phyloP scores from a whole-genome alignment of 2,888 invertebrate species.

The Spialia ferax region DNA sequence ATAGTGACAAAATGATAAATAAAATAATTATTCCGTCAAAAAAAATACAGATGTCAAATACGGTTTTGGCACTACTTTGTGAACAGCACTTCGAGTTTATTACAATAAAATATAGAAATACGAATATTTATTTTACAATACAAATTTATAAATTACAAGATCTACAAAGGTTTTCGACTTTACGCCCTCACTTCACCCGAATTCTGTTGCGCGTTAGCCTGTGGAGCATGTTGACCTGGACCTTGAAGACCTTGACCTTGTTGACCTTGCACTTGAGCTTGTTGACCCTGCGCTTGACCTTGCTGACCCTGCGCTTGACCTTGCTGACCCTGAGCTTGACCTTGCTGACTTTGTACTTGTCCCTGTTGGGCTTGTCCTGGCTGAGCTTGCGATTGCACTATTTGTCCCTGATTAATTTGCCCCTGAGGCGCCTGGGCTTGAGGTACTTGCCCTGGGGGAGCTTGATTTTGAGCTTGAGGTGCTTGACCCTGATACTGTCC shows the following conservation, averaged over 20 bases:
- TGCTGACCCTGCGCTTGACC: neutral
- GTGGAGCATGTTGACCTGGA: slow-evolving; percentile 40
- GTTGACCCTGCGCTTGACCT: neutral
- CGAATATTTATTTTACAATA: neutral
- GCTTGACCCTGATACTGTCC: neutral
- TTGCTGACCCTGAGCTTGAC: neutral
- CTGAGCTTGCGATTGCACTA: neutral
- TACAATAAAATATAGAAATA: slow-evolving; percentile 17
- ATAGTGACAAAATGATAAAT: too few species aligned
- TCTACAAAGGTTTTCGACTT: neutral
- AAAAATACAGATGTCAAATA: neutral
- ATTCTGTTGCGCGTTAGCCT: neutral
- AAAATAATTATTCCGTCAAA: too few species aligned
- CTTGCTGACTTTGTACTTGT: neutral
- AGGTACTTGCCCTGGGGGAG: slow-evolving; percentile 52
- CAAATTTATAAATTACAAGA: neutral
- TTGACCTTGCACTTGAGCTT: too few species aligned
- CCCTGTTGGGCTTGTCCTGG: slow-evolving; percentile 1
- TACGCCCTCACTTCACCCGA: neutral
- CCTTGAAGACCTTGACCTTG: slow-evolving; percentile 43
- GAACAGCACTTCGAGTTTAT: slow-evolving; percentile 19
- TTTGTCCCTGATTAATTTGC: slow-evolving; percentile 14
- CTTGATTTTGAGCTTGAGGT: neutral
- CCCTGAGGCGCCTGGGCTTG: slow-evolving; percentile 43
- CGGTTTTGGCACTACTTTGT: slow-evolving; percentile 44